Base-by-base conservation (phyloP, 2,888 invertebrate species). In the Autographa gamma region DNA sequence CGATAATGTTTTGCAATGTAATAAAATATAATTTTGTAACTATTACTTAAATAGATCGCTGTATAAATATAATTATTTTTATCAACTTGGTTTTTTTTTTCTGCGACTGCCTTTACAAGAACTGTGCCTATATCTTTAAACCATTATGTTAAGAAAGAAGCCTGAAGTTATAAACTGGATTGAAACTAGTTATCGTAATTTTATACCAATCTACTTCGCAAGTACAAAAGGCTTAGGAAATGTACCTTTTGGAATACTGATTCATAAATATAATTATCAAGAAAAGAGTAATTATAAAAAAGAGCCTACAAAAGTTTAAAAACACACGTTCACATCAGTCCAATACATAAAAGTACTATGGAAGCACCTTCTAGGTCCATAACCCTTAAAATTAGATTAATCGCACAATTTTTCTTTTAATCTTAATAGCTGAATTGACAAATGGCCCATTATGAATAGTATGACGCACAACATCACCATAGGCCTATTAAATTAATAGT, bases 31-130 rank as follows among this genome's bases (percentile, higher is more conserved):
- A 70, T 73, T 69, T 77, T 79, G 16, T 71, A 73, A 71, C 52
- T 74, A 77, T 71, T 48, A n/a, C n/a, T 48, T 74, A 69, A 79
- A 82, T 82, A 77, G 38, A 79, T 19, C 60, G 54, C 43, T 63
- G 6, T 48, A 56, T 25, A 56, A 56, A 63, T 60, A 43, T 48
- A 34, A n/a, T 13, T 43, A 9, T 61, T 60, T 61, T 61, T 18
- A 38, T 56, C 54, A 56, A 13, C 14, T 13, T 6, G 13, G 0
- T 19, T 11, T 56, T 19, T 48, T 48, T n/a, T 48, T 38, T 0
- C 11, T 11, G 38, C 11, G 38, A 38, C 2, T 11, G 11, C 11
- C 11, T 38, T 38, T 9, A 34, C 6, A 34, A 6, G 0, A 34
- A 34, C 34, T 34, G 34, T 34, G 34, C 34, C 34, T 5, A 34